These are phyloP conservation scores for Dryas iulia DNA, from an alignment of 1,140 invertebrate species.

Conservation along the genomic window DNA sequence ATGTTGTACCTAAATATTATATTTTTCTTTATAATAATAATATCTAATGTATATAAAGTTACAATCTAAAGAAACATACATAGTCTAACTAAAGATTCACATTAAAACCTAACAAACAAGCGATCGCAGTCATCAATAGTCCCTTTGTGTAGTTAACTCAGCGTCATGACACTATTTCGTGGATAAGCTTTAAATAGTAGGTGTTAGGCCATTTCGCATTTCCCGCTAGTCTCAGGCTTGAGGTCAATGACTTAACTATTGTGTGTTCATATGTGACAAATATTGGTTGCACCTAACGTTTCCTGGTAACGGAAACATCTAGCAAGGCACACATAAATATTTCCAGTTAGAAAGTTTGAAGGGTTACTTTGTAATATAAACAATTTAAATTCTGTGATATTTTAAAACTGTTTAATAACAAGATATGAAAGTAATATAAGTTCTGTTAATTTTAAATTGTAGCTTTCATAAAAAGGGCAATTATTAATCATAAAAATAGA, in stretches of 20 bases:
- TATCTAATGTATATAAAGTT: too few relatives aligned
- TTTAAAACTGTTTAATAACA: too few relatives aligned
- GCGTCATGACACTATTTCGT: not conserved
- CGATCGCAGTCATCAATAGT: not conserved
- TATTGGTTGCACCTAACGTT: not conserved
- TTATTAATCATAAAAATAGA: too few relatives aligned
- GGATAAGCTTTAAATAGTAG: not conserved
- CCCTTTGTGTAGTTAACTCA: not conserved
- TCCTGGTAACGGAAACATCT: not conserved
- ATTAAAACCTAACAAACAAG: not conserved
- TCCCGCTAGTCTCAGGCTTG: not conserved
- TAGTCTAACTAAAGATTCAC: not conserved
- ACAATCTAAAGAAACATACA: too few relatives aligned
- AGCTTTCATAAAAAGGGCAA: too few relatives aligned
- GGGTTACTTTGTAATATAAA: not conserved
- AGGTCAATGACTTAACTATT: not conserved
- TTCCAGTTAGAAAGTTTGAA: not conserved
- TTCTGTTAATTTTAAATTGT: too few relatives aligned
- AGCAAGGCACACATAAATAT: not conserved
- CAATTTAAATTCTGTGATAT: too few relatives aligned
- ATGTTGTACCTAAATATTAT: too few relatives aligned
- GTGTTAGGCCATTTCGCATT: not conserved
- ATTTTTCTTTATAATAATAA: too few relatives aligned
- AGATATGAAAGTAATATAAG: too few relatives aligned
- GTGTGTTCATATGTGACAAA: conserved; percentile 1